phyloP scores from a whole-genome alignment of 1,140 invertebrate species.

The Luehdorfia chinensis region DNA sequence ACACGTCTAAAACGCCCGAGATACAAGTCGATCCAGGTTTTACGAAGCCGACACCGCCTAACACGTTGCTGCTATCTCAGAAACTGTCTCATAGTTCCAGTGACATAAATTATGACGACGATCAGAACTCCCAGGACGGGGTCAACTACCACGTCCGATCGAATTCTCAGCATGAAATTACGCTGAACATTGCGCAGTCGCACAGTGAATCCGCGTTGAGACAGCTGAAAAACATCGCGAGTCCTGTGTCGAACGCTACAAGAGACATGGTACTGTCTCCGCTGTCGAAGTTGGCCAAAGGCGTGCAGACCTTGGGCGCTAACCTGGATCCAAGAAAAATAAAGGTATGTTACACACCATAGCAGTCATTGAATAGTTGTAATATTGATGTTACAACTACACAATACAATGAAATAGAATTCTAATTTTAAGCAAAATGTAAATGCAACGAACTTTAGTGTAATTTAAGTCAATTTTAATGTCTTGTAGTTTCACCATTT shows the following conservation, averaged over 20 bases:
- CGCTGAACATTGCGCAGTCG: constrained; percentile 84
- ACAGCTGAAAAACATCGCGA: constrained; percentile 81
- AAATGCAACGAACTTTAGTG: too few relatives aligned
- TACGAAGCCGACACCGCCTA: constrained; percentile 72
- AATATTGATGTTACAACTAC: too few relatives aligned
- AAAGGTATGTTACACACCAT: constrained; percentile 61
- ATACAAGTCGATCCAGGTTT: constrained; percentile 51
- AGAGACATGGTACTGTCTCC: constrained; percentile 86
- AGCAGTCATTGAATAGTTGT: too few relatives aligned
- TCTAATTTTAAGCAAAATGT: too few relatives aligned
- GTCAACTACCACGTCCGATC: constrained; percentile 77
- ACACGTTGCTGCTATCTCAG: constrained; percentile 76
- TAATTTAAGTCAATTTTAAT: too few relatives aligned
- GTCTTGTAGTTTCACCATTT: too few relatives aligned
- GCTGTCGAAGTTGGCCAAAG: constrained; percentile 89
- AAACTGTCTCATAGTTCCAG: constrained; percentile 84
- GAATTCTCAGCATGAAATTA: constrained; percentile 81
- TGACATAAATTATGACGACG: constrained; percentile 76
- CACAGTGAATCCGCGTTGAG: constrained; percentile 88
- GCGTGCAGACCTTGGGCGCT: constrained; percentile 88
- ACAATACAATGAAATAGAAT: too few relatives aligned
- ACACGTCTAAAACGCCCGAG: constrained; percentile 49
- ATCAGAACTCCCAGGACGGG: constrained; percentile 30
- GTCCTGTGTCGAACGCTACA: constrained; percentile 81
- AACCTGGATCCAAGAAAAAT: constrained; percentile 90